Evolutionary conservation across 1,140 invertebrate species (phyloP).

Genomic region (Prorops nasuta): DNA sequence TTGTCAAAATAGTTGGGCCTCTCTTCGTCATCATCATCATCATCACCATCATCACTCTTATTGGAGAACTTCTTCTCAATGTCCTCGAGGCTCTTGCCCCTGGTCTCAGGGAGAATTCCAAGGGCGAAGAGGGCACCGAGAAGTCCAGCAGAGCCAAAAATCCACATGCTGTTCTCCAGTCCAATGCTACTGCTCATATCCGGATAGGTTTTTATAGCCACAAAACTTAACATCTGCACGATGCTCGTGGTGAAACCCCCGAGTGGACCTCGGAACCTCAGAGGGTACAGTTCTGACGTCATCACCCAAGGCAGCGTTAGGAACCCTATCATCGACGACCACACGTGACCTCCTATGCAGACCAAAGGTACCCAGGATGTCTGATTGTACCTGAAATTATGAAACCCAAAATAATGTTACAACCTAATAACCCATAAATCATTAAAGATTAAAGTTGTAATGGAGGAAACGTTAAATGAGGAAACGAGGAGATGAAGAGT

Average conservation of each 20-base stretch:
- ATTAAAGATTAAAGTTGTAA: too few species aligned
- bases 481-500: too few species aligned
- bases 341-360: constrained; percentile 67
- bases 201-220: constrained; percentile 70
- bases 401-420: too few species aligned
- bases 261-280: constrained; percentile 66
- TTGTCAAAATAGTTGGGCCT: not conserved
- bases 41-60: too few species aligned
- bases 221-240: constrained; percentile 70
- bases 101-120: constrained; percentile 77
- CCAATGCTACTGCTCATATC: constrained; percentile 59
- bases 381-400: constrained; percentile 29
- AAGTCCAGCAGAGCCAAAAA: constrained; percentile 71
- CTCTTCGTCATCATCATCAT: too few species aligned
- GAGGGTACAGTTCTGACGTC: constrained; percentile 72
- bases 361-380: constrained; percentile 58
- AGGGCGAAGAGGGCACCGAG: constrained; percentile 67
- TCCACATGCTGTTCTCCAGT: constrained; percentile 71
- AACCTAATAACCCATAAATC: too few species aligned
- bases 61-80: constrained; percentile 67
- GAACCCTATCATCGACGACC: constrained; percentile 72
- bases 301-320: constrained; percentile 74
- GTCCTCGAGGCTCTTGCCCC: constrained; percentile 74
- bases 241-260: constrained; percentile 69
- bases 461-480: too few species aligned